Evolutionary conservation across 2,888 invertebrate genomes (phyloP), one percentile per base, ranked within the genome.

Genomic region (Lasioglossum oenotherae): DNA sequence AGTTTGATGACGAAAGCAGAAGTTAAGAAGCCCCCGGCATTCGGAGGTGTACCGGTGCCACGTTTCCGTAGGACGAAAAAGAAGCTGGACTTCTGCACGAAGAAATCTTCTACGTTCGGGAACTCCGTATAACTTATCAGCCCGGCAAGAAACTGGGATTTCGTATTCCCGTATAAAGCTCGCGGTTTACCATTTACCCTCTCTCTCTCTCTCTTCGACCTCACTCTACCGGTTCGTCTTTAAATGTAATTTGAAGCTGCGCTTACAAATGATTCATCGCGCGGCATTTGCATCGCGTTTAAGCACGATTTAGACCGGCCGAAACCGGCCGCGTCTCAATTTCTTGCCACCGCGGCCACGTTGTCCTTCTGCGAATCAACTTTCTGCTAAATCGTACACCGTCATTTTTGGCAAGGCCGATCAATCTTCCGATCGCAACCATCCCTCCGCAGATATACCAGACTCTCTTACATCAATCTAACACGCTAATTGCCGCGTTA

Each of bases 1-100:
- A 93, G 88, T 93, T 93, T 93, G 93, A 93, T 93, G 90, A 91
- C 88, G 89, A 87, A 88, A 91, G 87, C 89, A 91, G 87, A 91
- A 91, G 91, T 90, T 91, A 88, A 91, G 89, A 86, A 89, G 80
- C 27, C 38, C 12, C 74, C 10, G 74, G 31, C 77, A 74, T 78
- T 86, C 78, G 83, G 78, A 91, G 89, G 89, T 89, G 91, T 89
- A 89, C 78, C 91, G 80, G 80, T 81, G 84, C 84, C 87, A 74
- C 89, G 89, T 89, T 87, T 89, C 91, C 85, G 84, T 73, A 71
- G 81, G 60, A 79, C 80, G 57, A 72, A 88, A 69, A 84, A 81
- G 80, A 82, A 85, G 81, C 86, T 86, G 81, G 82, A 83, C 87
- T 87, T 82, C 76, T 79, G 46, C 46, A 38, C 67, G 74, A 86